Evolutionary conservation across 2,113 vertebrate genomes (phyloP).

Genomic region (Corythornis vintsioides): DNA sequence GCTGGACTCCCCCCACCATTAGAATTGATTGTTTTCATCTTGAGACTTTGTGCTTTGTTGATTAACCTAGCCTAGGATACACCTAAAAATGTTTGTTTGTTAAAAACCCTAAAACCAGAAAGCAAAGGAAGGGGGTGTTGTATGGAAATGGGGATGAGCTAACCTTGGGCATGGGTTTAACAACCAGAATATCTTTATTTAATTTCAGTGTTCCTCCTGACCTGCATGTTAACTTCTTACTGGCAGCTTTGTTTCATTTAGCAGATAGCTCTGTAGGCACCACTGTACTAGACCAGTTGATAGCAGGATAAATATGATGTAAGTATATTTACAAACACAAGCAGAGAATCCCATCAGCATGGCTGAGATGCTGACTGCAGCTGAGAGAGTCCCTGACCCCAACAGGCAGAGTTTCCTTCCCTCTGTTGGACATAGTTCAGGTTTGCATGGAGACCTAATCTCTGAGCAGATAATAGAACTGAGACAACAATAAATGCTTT

Average conservation of each 20-base stretch:
- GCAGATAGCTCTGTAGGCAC: background rate
- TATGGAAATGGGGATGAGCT: background rate
- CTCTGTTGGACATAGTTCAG: background rate
- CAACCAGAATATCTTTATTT: background rate
- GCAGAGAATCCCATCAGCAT: background rate
- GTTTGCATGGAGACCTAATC: background rate
- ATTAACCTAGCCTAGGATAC: background rate
- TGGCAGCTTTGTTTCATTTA: background rate
- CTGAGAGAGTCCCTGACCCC: background rate
- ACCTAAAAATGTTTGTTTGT: background rate
- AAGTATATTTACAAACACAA: background rate
- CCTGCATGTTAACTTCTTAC: background rate
- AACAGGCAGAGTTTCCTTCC: background rate
- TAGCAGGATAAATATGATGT: background rate
- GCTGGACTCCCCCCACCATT: background rate
- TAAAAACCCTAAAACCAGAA: background rate
- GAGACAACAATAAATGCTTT: constrained; percentile 8
- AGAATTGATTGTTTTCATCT: background rate
- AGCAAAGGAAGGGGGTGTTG: background rate
- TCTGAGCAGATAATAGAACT: constrained; percentile 1
- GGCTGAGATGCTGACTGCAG: background rate
- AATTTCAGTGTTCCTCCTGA: background rate
- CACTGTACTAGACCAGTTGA: background rate
- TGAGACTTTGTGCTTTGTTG: background rate
- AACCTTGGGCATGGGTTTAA: background rate